phyloP scores from a whole-genome alignment of 2,888 invertebrate species.

The Sphecodes monilicornis region DNA sequence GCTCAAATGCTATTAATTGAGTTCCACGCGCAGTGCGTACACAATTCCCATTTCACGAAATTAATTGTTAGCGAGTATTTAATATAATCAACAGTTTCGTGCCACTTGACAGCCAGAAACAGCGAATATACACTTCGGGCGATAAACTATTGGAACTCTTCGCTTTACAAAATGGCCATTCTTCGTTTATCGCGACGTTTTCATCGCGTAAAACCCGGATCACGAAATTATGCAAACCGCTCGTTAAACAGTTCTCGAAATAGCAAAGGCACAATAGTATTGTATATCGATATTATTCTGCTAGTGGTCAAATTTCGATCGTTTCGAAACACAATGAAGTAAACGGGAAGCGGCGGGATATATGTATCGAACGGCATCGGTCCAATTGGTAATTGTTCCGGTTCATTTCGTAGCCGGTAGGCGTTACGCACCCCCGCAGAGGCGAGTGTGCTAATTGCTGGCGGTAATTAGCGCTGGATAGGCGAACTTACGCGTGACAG shows the following conservation, averaged over 20 bases:
- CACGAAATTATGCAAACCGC: not conserved
- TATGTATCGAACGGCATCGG: not conserved
- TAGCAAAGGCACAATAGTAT: not conserved
- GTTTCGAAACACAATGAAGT: not conserved
- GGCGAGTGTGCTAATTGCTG: slow-evolving; percentile 45
- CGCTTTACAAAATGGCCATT: not conserved
- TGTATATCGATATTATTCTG: not conserved
- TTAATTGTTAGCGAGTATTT: not conserved
- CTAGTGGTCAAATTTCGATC: slow-evolving; percentile 3
- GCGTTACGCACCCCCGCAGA: slow-evolving; percentile 27
- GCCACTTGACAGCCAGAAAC: not conserved
- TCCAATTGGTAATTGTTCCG: slow-evolving; percentile 50
- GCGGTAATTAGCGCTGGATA: slow-evolving; percentile 45
- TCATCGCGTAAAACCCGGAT: not conserved
- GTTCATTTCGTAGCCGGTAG: slow-evolving; percentile 34
- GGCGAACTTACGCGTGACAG: slow-evolving; percentile 17
- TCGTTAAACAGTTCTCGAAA: not conserved
- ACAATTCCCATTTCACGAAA: not conserved
- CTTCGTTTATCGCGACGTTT: not conserved
- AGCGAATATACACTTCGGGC: not conserved
- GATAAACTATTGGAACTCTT: not conserved
- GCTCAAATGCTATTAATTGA: not conserved
- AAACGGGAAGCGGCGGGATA: not conserved
- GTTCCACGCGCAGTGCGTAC: no score
- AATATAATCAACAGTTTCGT: not conserved